A percentile compares a stretch with the other conserved stretches of the same genome.
These are phyloP conservation scores for Pachycephus smyrnensis DNA, from an alignment of 2,888 invertebrate genomes.

Conservation along the genomic window DNA sequence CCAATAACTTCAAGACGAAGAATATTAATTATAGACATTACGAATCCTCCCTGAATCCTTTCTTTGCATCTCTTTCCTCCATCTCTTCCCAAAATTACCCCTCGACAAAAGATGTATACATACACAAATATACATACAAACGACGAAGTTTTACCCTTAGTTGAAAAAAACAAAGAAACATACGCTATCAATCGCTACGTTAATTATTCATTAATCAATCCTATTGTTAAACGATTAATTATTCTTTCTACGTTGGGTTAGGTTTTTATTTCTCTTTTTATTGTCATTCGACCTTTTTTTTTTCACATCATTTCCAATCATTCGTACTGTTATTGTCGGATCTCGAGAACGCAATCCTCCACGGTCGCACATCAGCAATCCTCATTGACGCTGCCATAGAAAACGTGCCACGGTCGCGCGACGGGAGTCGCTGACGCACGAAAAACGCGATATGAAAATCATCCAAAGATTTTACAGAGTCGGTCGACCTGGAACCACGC, in stretches of 20 bases:
- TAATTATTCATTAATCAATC: slow-evolving; percentile 33
- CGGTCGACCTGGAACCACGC: background rate
- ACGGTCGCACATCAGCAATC: slow-evolving; percentile 18
- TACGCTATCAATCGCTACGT: slow-evolving; percentile 22
- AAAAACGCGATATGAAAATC: background rate
- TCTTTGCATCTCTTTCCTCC: slow-evolving; percentile 30
- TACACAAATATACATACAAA: no score
- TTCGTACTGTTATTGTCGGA: no score
- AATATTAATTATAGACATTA: background rate
- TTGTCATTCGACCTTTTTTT: background rate
- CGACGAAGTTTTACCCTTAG: slow-evolving; percentile 25
- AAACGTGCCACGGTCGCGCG: slow-evolving; percentile 40
- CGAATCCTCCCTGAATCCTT: slow-evolving; percentile 29
- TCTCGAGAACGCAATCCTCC: background rate
- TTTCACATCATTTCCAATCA: slow-evolving; percentile 8
- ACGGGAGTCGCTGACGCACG: background rate
- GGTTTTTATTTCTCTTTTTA: slow-evolving; percentile 39
- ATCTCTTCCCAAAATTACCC: slow-evolving; percentile 14
- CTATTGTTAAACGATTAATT: slow-evolving; percentile 40
- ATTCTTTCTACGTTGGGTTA: slow-evolving; percentile 50
- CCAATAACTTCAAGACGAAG: background rate
- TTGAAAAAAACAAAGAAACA: slow-evolving; percentile 15
- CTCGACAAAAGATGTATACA: slow-evolving; percentile 16
- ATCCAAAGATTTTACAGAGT: background rate
- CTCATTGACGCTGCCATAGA: slow-evolving; percentile 55